phyloP scores from a whole-genome alignment of 2,888 invertebrate genomes.

The Xestobium rufovillosum region DNA sequence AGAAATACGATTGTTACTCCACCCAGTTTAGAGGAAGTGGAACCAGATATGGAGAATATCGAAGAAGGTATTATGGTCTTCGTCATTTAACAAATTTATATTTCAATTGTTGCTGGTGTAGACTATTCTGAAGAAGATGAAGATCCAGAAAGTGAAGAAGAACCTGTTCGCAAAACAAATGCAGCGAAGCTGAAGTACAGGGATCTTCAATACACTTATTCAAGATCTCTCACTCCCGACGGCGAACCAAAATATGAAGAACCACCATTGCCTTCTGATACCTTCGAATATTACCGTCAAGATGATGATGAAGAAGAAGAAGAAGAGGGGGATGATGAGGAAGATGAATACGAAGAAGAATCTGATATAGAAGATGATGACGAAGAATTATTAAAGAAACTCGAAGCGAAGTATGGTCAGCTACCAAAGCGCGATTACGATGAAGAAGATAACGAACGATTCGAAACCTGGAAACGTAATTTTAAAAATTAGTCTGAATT shows the following conservation, averaged over 20 bases:
- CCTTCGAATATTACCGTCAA: constrained; percentile 8
- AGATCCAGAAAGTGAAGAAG: constrained; percentile 30
- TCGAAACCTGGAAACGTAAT: constrained; percentile 41
- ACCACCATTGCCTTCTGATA: not conserved
- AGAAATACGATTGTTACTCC: constrained; percentile 46
- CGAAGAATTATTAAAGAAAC: constrained; percentile 57
- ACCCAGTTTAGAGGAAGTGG: constrained; percentile 37
- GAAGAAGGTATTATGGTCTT: constrained; percentile 34
- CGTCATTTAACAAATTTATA: too few relatives aligned
- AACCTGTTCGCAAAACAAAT: constrained; percentile 20
- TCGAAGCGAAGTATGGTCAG: constrained; percentile 68
- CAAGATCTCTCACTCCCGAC: constrained; percentile 32
- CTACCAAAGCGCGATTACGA: constrained; percentile 46
- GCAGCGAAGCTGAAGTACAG: constrained; percentile 35
- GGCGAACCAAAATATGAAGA: constrained; percentile 17
- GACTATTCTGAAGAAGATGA: constrained; percentile 39
- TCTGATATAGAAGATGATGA: constrained; percentile 55
- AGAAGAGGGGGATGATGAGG: constrained; percentile 9
- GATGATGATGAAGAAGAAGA: constrained; percentile 18
- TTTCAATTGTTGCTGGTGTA: too few relatives aligned
- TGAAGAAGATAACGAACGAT: constrained; percentile 39
- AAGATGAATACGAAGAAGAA: constrained; percentile 19
- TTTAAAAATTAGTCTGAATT: constrained; percentile 8
- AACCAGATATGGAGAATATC: constrained; percentile 34
- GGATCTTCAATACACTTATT: constrained; percentile 37